phyloP scores from a whole-genome alignment of 2,797 vertebrate species.

The Vespertilio murinus region DNA sequence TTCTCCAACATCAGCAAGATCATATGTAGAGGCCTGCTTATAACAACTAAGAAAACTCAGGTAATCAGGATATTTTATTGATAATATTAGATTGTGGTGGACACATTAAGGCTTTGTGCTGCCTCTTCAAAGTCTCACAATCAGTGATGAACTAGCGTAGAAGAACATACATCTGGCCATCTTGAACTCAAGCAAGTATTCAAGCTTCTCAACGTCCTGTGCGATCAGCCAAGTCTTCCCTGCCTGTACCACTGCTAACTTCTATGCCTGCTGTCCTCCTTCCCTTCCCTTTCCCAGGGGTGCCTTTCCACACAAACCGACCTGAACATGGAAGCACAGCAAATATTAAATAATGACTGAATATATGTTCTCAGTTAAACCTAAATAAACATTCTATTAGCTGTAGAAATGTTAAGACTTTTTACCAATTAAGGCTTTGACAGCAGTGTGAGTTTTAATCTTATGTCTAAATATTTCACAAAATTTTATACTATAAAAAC shows the following conservation, averaged over 20 bases:
- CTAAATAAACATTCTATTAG: neutral
- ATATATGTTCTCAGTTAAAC: neutral
- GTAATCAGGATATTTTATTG: neutral
- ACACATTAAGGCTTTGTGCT: accelerated
- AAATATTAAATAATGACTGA: neutral
- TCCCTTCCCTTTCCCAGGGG: neutral
- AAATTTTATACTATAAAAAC: neutral
- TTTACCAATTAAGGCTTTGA: neutral
- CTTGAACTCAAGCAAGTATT: neutral
- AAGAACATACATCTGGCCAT: neutral
- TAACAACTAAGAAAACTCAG: neutral
- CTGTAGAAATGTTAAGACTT: neutral
- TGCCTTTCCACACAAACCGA: neutral
- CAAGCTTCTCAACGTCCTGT: accelerated
- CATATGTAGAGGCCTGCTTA: neutral
- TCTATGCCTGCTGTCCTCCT: neutral
- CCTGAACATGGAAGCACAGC: neutral
- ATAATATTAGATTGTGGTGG: neutral
- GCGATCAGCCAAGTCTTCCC: neutral
- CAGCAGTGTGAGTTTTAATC: neutral
- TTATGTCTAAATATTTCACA: neutral
- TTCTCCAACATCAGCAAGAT: neutral
- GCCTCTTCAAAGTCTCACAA: neutral
- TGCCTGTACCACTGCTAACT: accelerated
- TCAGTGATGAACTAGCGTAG: neutral